Evolutionary conservation across 2,888 invertebrate genomes (phyloP).

Genomic region (Rhingia rostrata): DNA sequence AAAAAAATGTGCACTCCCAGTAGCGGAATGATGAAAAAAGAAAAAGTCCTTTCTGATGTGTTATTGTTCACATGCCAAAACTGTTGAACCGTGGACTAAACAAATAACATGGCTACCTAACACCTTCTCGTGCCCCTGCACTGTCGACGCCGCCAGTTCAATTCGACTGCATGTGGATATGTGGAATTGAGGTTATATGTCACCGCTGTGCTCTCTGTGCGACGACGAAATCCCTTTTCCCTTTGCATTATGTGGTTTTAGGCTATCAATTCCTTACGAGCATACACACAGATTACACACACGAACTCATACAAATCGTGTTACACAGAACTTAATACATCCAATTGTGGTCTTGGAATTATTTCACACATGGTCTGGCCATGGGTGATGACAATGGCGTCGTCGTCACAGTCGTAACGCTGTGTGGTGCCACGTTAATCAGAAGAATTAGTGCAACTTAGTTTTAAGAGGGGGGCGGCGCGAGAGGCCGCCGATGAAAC

Average conservation of each 20-base stretch:
- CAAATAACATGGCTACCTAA: constrained; percentile 46
- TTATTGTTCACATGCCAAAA: constrained; percentile 33
- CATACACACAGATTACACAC: constrained; percentile 18
- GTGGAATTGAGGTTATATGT: constrained; percentile 65
- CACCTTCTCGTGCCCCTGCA: constrained; percentile 12
- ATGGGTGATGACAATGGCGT: constrained; percentile 60
- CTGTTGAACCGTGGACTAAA: constrained; percentile 42
- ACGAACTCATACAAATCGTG: constrained; percentile 68
- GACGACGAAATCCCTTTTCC: constrained; percentile 54
- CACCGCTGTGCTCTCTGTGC: constrained; percentile 5
- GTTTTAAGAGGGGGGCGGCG: constrained; percentile 2
- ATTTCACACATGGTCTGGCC: constrained; percentile 68
- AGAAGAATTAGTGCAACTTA: constrained; percentile 67
- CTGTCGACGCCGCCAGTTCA: background rate
- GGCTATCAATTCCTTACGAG: constrained; percentile 66
- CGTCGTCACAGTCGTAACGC: constrained; percentile 37
- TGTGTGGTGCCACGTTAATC: constrained; percentile 66
- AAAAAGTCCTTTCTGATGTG: constrained; percentile 35
- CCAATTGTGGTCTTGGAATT: constrained; percentile 70
- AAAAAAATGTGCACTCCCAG: constrained; percentile 5
- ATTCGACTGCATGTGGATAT: background rate
- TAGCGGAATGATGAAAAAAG: background rate
- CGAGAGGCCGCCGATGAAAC: background rate
- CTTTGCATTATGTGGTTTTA: constrained; percentile 62
- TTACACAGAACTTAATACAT: constrained; percentile 73